Evolutionary conservation across 2,888 invertebrate species (phyloP).

Genomic region (Drosophila algonquin): DNA sequence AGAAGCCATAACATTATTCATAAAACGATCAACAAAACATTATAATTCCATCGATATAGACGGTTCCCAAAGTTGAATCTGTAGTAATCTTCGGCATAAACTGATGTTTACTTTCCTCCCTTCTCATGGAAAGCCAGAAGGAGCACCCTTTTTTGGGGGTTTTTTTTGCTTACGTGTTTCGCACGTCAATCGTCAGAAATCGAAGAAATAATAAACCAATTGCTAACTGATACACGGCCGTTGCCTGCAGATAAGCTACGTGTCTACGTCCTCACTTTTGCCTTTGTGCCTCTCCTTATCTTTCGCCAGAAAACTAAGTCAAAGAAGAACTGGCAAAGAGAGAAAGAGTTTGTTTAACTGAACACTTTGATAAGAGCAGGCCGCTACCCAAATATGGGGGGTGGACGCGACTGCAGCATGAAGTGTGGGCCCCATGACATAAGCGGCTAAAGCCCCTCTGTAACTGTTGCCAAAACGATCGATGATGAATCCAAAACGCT

Average conservation of each 20-base stretch:
- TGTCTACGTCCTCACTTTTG: not conserved
- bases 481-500: constrained; percentile 51
- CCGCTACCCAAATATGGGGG: constrained; percentile 22
- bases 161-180: constrained; percentile 57
- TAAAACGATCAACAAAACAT: not conserved
- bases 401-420: constrained; percentile 12
- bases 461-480: constrained; percentile 28
- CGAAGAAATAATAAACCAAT: constrained; percentile 62
- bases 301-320: constrained; percentile 38
- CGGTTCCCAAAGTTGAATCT: not conserved
- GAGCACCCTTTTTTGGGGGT: not conserved
- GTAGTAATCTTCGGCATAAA: not conserved
- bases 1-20: too few relatives aligned
- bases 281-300: constrained; percentile 25
- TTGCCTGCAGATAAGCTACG: constrained; percentile 57
- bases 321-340: constrained; percentile 14
- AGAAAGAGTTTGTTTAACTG: constrained; percentile 25
- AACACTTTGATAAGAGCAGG: constrained; percentile 31
- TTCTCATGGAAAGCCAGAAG: not conserved
- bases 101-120: not conserved
- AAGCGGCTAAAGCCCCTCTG: constrained; percentile 49
- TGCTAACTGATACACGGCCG: constrained; percentile 74
- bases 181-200: constrained; percentile 60
- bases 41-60: not conserved
- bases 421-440: constrained; percentile 53